These are phyloP conservation scores for Prietella phreatophila DNA, from an alignment of 2,113 vertebrate species.

Conservation along the genomic window DNA sequence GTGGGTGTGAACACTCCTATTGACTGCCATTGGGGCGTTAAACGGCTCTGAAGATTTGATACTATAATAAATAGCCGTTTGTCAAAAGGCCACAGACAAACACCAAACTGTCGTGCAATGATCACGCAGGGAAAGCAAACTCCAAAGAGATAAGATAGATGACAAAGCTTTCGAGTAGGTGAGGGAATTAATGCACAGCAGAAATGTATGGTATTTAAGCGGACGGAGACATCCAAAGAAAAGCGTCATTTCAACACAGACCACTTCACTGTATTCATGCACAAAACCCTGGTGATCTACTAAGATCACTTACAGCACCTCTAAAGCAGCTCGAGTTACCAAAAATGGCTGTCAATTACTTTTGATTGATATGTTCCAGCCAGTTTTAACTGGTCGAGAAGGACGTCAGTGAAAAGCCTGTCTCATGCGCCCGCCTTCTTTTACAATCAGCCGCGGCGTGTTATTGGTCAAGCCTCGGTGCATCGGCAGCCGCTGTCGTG, in stretches of 20 bases:
- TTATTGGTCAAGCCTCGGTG: slow-evolving; percentile 60
- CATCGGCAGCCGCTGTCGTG: slow-evolving; percentile 20
- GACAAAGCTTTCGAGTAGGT: not conserved
- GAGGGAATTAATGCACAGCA: not conserved
- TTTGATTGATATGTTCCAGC: slow-evolving; percentile 46
- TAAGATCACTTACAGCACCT: not conserved
- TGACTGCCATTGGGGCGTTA: too few species aligned
- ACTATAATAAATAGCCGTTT: not conserved
- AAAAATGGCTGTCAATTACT: slow-evolving; percentile 57
- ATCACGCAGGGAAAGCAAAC: not conserved
- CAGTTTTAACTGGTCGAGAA: slow-evolving; percentile 56
- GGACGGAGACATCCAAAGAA: not conserved
- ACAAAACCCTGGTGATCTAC: not conserved
- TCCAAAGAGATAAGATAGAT: not conserved
- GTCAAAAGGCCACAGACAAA: not conserved
- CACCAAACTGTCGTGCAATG: not conserved
- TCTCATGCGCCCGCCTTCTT: slow-evolving; percentile 45
- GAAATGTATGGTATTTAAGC: not conserved
- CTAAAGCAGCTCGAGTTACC: not conserved
- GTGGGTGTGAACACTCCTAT: too few species aligned
- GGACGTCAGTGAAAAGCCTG: slow-evolving; percentile 60
- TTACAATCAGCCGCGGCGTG: slow-evolving; percentile 19
- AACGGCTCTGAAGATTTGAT: too few species aligned
- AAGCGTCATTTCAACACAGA: not conserved
- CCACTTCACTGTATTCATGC: too few species aligned